Percentiles rank a stretch among this genome's conserved stretches.
Evolutionary conservation across 2,888 invertebrate species (phyloP).

Genomic region (Caenorhabditis imperialis): DNA sequence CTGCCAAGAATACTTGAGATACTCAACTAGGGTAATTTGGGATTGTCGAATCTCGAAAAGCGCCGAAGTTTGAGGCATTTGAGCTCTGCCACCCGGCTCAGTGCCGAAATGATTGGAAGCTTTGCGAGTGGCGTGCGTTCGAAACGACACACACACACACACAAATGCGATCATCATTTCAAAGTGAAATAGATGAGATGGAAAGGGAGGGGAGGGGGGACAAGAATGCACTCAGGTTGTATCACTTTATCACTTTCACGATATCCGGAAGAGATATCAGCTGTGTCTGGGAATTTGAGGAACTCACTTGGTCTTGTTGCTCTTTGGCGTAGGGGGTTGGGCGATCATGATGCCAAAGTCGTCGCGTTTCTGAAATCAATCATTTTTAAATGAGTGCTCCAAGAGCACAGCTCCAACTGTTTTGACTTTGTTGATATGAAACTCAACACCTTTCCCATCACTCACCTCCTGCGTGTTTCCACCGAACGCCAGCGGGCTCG

Average conservation of each 20-base stretch:
- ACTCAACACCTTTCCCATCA: background rate
- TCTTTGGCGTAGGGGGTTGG: slow-evolving; percentile 21
- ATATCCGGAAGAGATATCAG: no score
- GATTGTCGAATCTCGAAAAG: slow-evolving; percentile 49
- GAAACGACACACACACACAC: slow-evolving; percentile 19
- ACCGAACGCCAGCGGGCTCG: slow-evolving; percentile 54
- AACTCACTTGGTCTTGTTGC: slow-evolving; percentile 47
- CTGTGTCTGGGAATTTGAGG: background rate
- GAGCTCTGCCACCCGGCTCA: slow-evolving; percentile 47
- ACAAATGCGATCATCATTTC: background rate
- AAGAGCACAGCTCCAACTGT: no score
- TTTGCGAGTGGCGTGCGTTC: slow-evolving; percentile 24
- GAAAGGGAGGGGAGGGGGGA: slow-evolving; percentile 22
- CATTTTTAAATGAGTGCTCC: background rate
- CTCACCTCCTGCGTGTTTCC: slow-evolving; percentile 55
- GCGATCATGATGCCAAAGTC: slow-evolving; percentile 64
- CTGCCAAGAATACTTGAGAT: slow-evolving; percentile 47
- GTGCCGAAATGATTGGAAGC: slow-evolving; percentile 26
- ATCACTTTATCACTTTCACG: no score
- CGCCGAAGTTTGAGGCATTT: slow-evolving; percentile 55
- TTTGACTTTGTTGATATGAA: background rate
- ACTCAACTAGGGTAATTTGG: slow-evolving; percentile 41
- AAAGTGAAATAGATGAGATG: slow-evolving; percentile 22
- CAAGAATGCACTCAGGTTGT: background rate
- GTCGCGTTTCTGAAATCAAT: slow-evolving; percentile 51